Evolutionary conservation across 2,113 vertebrate genomes (phyloP).

Genomic region (Fulmarus glacialis): DNA sequence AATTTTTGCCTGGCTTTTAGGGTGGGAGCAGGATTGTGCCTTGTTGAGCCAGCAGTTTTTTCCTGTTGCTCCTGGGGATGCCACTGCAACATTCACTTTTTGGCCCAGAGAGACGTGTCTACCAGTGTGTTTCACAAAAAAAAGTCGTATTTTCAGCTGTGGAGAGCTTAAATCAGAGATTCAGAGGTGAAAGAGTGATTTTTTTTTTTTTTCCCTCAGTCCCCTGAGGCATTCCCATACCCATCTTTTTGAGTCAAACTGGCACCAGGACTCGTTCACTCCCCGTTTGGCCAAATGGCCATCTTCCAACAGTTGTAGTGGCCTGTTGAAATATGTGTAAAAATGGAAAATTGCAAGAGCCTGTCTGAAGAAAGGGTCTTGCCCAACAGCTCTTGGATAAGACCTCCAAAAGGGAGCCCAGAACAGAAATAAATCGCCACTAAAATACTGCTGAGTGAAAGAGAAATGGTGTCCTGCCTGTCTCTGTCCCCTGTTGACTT

Average conservation of each 20-base stretch:
- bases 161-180: neutral
- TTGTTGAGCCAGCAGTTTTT: neutral
- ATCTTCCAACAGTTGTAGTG: neutral
- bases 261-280: neutral
- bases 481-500: neutral
- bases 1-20: neutral
- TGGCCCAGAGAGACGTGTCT: neutral
- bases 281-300: neutral
- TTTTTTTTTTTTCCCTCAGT: neutral
- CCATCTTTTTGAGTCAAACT: neutral
- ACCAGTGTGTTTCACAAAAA: neutral
- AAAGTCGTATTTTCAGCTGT: neutral
- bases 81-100: neutral
- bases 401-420: neutral
- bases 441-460: neutral
- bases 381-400: neutral
- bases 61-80: neutral
- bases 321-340: conserved; percentile 51
- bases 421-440: neutral
- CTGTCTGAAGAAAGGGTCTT: neutral
- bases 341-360: conserved; percentile 56
- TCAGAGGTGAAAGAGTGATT: neutral
- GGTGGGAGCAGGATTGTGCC: neutral
- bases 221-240: neutral
- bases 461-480: neutral